Evolutionary conservation across 2,888 invertebrate genomes (phyloP), one percentile per base, ranked within the genome.

Genomic region (Xanthia togata): DNA sequence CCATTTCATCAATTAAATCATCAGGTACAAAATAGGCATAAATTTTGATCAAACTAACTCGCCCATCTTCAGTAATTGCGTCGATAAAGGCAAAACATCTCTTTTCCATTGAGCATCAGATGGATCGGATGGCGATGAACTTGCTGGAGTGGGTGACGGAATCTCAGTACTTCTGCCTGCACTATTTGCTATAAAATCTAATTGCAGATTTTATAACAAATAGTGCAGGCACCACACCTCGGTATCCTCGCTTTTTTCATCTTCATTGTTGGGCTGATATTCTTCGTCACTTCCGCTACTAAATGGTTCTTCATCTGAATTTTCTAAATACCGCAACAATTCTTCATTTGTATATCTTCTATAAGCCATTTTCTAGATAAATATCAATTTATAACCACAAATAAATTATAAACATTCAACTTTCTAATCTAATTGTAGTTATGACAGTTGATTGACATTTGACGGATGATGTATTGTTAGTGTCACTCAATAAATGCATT

Each of bases 1-100:
- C 78, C 83, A 83, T 85, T 72, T 79, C 83, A 47, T 83, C 79
- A 79, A 85, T 85, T 50, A 85, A 79, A 41, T 68, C 65, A 67
- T 76, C 71, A 55, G 76, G 71, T 59, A 59, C 31, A 70, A 73
- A 31, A 59, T 59, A 59, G 17, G 17, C 31, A 59, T 59, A 82
- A 17, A 84, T 82, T 82, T 84, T 80, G 6, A 4, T 82, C 62
- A 82, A 80, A 35, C 26, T 53, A 77, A 83, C 67, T 64, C 26
- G 72, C 47, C 79, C 81, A 76, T 83, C 83, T 50, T 82, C 77
- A 64, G 62, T 75, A 75, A 83, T 71, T 38, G 76, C 76, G 76
- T 44, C 76, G 8, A 83, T 76, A 60, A 20, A 31, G 76, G 79
- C 60, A 83, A 79, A 81, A 84, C 67, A 81, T 85, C 68, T 17